These are phyloP conservation scores for Plectropomus leopardus DNA, from an alignment of 2,113 vertebrate species.

Conservation along the genomic window DNA sequence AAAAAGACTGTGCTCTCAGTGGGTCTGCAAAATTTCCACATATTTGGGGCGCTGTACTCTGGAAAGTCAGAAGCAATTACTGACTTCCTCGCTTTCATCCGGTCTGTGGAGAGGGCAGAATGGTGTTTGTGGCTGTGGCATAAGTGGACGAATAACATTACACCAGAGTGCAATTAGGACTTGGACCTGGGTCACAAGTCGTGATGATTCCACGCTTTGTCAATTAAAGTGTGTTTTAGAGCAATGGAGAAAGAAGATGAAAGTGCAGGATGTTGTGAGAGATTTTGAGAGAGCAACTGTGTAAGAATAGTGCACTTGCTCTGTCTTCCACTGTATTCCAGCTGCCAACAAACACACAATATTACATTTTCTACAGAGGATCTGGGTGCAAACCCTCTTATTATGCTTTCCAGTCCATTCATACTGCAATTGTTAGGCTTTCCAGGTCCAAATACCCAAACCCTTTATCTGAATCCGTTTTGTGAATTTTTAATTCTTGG, in stretches of 20 bases:
- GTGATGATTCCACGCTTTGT: conserved; percentile 41
- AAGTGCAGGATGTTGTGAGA: conserved; percentile 4
- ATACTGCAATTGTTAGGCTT: conserved; percentile 35
- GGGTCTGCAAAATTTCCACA: conserved; percentile 44
- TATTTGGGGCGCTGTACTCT: conserved; percentile 48
- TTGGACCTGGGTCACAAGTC: conserved; percentile 55
- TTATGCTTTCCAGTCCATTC: conserved; percentile 54
- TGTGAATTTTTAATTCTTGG: conserved; percentile 47
- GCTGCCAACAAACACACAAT: conserved; percentile 37
- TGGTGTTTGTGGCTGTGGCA: conserved; percentile 51
- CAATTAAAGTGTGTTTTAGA: conserved; percentile 51
- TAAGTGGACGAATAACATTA: conserved; percentile 67
- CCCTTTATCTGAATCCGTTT: conserved; percentile 44
- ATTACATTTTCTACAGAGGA: conserved; percentile 33
- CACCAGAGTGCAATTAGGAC: conserved; percentile 72
- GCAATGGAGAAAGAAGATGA: neutral
- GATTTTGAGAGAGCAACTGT: conserved; percentile 4
- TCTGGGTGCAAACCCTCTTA: conserved; percentile 44
- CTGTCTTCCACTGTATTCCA: conserved; percentile 13
- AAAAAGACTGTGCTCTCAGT: conserved; percentile 49
- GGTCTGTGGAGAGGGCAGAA: conserved; percentile 26
- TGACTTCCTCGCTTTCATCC: conserved; percentile 51
- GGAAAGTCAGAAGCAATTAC: conserved; percentile 75
- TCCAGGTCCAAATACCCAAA: conserved; percentile 36
- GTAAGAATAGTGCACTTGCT: neutral